Evolutionary conservation across 30 jellyfish, hydroid and myxozoan species (phyloP), one percentile per base, ranked within the genome.

Genomic region (Hydractinia echinata): DNA sequence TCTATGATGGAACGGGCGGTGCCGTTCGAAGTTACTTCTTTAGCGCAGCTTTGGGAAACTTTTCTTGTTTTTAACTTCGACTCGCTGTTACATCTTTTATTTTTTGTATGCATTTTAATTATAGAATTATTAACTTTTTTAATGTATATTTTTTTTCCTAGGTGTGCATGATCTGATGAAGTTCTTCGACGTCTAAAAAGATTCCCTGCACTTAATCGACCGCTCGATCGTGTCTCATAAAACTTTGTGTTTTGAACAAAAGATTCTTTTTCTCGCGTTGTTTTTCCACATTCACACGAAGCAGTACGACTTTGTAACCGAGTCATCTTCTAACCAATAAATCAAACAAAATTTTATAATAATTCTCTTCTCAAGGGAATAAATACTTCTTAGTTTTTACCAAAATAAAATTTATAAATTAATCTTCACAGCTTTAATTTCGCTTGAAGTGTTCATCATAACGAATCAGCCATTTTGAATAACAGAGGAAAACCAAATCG

Each of bases 211-310:
- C 83, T n/a, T 74, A 44, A 44, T 48, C 83, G 83, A 74, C 13
- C 79, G 30, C 81, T 56, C 51, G 85, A 77, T 9, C 85, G 76
- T 10, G 85, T 77, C 60, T 77, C 79, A 76, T 77, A 77, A 51
- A 60, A 44, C 60, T 77, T 77, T 54, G 76, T 30, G 55, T 61
- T 77, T 21, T 52, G 55, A 56, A 77, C 85, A 54, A 77, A 77
- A 66, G 76, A 51, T 51, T 66, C 60, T 58, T 49, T 61, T 18
- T 52, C 77, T 66, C 55, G 55, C 30, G 39, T 77, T 77, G 85
- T 77, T 77, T 77, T 77, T 49, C 85, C 79, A 61, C 85, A 77
- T 44, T 77, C 79, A 56, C 85, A 77, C 81, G 85, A 19, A 54
- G 53, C 30, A 30, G 53, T 30, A 54, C 77, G 76, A 19, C 77